phyloP scores from a whole-genome alignment of 2,888 invertebrate genomes.

The Plutella xylostella region DNA sequence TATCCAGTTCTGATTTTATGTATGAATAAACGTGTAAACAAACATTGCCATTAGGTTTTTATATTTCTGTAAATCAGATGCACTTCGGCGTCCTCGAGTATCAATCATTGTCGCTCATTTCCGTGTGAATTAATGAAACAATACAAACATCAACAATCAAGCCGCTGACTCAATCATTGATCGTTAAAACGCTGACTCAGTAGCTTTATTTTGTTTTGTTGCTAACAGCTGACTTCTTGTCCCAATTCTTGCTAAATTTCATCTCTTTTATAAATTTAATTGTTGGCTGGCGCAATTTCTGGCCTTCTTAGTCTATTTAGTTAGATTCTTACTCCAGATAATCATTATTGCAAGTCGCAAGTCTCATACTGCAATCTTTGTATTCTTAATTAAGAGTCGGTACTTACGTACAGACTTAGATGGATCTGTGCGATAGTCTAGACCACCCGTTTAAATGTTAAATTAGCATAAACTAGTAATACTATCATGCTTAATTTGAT shows the following conservation, averaged over 20 bases:
- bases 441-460: slow-evolving; percentile 1
- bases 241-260: neutral
- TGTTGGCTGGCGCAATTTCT: neutral
- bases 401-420: slow-evolving; percentile 1
- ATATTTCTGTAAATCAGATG: no score
- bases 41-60: no score
- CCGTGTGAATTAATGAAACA: neutral
- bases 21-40: no score
- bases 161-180: no score
- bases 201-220: neutral
- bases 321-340: neutral
- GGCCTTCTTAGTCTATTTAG: neutral
- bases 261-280: no score
- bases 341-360: neutral
- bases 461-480: no score
- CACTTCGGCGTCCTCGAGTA: neutral
- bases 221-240: neutral
- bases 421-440: neutral
- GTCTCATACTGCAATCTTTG: slow-evolving; percentile 1
- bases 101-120: neutral
- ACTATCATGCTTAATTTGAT: no score
- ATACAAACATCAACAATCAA: neutral
- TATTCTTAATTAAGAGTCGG: slow-evolving; percentile 3
- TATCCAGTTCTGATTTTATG: no score
- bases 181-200: neutral